These are phyloP conservation scores for Arion vulgaris DNA, from an alignment of 1,140 invertebrate genomes.

Conservation along the genomic window DNA sequence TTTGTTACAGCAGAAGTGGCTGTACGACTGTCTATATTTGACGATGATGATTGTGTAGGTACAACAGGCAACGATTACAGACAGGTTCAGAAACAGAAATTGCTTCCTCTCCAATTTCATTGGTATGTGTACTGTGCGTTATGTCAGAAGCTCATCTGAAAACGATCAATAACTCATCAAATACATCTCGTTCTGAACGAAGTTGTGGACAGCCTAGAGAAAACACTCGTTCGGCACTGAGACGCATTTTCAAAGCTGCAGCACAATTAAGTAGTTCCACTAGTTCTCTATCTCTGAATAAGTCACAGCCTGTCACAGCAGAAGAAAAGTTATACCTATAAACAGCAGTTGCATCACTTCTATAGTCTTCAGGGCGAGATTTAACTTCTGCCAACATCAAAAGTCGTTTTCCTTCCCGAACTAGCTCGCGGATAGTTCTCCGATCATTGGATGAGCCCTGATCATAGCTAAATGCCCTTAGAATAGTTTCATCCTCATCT, in stretches of 20 bases:
- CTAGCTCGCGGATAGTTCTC: neutral
- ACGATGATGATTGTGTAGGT: no score
- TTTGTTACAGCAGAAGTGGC: neutral
- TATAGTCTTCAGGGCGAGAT: constrained; percentile 14
- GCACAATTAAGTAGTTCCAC: neutral
- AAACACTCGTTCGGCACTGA: constrained; percentile 29
- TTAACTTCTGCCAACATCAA: constrained; percentile 8
- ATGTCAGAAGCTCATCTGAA: constrained; percentile 14
- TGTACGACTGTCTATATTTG: no score
- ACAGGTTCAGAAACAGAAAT: neutral
- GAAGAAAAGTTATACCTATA: constrained; percentile 18
- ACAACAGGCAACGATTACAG: neutral
- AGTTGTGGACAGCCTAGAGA: constrained; percentile 23
- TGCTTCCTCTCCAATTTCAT: no score
- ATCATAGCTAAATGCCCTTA: neutral
- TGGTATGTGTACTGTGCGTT: neutral
- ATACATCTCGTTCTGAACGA: constrained; percentile 17
- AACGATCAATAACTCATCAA: constrained; percentile 29
- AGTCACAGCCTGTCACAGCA: constrained; percentile 1
- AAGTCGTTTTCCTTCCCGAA: neutral
- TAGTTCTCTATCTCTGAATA: constrained; percentile 27
- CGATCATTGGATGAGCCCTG: neutral
- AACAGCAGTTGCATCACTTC: neutral
- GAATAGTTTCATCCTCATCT: neutral
- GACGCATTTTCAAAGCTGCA: neutral